phyloP scores from a whole-genome alignment of 2,888 invertebrate species.

The Lasioglossum zephyrum region DNA sequence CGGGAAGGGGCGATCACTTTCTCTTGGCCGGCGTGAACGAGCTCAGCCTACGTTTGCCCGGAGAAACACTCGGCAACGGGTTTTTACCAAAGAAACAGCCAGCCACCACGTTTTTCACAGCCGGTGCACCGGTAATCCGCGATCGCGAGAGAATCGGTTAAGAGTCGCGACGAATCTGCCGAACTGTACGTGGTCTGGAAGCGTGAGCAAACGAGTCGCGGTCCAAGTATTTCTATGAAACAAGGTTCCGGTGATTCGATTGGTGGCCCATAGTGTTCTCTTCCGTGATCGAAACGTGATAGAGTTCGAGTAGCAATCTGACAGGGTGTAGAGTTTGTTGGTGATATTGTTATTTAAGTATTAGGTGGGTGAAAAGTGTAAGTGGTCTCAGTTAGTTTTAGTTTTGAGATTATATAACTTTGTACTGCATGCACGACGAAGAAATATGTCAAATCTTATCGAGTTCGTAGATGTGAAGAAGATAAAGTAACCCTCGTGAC shows the following conservation, averaged over 20 bases:
- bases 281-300: not conserved
- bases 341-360: not conserved
- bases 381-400: not conserved
- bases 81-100: slow-evolving; percentile 81
- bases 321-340: not conserved
- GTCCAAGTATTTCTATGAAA: not conserved
- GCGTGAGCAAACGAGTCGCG: not conserved
- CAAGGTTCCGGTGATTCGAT: not conserved
- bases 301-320: not conserved
- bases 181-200: not conserved
- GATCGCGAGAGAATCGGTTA: not conserved
- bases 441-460: not conserved
- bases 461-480: not conserved
- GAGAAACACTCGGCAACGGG: slow-evolving; percentile 79
- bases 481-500: not conserved
- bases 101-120: slow-evolving; percentile 35
- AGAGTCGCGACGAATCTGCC: not conserved
- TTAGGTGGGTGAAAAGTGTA: not conserved
- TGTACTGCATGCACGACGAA: not conserved
- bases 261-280: not conserved
- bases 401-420: not conserved
- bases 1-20: slow-evolving; percentile 74
- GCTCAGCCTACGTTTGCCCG: slow-evolving; percentile 56
- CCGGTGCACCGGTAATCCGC: not conserved
- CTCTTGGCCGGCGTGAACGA: slow-evolving; percentile 64